Base-by-base conservation (phyloP, 2,113 vertebrate genomes). In the Galbula dea region DNA sequence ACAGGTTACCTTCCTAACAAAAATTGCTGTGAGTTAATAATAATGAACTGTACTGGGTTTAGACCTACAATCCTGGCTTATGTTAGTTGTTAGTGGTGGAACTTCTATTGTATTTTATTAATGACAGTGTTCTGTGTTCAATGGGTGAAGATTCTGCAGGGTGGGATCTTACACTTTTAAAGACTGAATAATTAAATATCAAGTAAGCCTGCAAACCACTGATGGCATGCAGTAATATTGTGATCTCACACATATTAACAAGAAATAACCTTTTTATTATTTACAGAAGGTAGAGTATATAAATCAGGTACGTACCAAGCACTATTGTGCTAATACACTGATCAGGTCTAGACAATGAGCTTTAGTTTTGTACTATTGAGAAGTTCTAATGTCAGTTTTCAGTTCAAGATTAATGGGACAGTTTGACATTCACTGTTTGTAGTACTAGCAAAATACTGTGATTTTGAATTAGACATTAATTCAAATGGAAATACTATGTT, bases 391-490 rank as follows among this genome's bases (percentile, higher is more conserved):
- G 87, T 94, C 97, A 89, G 88, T 97, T 97, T 97, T 97, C 96
- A 96, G 84, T 96, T 95, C 87, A 89, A 97, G 96, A 93, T 96
- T 94, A 95, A 97, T 85, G 89, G 95, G 86, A 96, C 96, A 90
- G 91, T 97, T 94, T 97, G 95, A 95, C 95, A 94, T 95, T 97
- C 97, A 97, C 96, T 97, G 97, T 98, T 97, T 95, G 81, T 97
- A 97, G 96, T 96, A 97, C 97, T 96, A 98, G 98, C 96, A 97
- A 93, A 93, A 98, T 98, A 98, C 98, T 98, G 98, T 98, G 98
- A 98, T 98, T 98, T 97, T 97, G 88, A 97, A 97, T 95, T 96
- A 97, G 96, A 97, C 86, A 76, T 94, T 96, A 97, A 97, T 97
- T 97, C 96, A 96, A 95, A 96, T 94, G 96, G 94, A 96, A 95